Percentiles rank a stretch among this genome's conserved stretches.
Evolutionary conservation across 92 coral and sea anemone species (phyloP).

Genomic region (Palythoa caribaeorum): DNA sequence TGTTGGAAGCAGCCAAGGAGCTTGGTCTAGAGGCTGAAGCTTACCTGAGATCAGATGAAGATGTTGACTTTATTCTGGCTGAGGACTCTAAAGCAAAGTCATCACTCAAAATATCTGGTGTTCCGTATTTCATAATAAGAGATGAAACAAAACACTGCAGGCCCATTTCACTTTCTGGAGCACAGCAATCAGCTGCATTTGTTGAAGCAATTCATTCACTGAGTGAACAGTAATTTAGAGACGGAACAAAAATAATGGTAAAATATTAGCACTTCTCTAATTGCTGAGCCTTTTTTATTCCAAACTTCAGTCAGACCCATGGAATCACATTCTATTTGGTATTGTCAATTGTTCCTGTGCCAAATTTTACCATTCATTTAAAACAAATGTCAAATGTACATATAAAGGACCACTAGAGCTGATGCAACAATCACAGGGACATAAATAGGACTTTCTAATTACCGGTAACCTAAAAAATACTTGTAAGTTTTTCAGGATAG

Average conservation of each 20-base stretch:
- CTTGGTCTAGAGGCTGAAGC: conserved; percentile 67
- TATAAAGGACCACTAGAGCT: no score
- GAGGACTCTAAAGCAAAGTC: conserved; percentile 79
- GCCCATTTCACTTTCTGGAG: conserved; percentile 72
- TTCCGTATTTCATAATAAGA: conserved; percentile 73
- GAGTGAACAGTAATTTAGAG: neutral
- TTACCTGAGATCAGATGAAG: conserved; percentile 71
- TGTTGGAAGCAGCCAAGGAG: conserved; percentile 75
- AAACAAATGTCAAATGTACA: no score
- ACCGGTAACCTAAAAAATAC: no score
- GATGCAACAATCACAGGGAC: no score
- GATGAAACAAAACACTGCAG: conserved; percentile 37
- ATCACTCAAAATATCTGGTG: conserved; percentile 78
- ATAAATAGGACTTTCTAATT: no score
- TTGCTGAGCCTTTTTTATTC: no score
- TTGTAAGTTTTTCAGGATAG: no score
- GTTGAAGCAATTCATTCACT: conserved; percentile 30
- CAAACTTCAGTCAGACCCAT: no score
- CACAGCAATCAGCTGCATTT: conserved; percentile 53
- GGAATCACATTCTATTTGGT: no score
- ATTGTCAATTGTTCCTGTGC: no score
- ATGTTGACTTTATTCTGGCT: conserved; percentile 65
- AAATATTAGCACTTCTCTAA: neutral
- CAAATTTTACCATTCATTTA: no score
- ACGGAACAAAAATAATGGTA: neutral